phyloP scores from a whole-genome alignment of 2,797 vertebrate genomes.

The Synanceia verrucosa region DNA sequence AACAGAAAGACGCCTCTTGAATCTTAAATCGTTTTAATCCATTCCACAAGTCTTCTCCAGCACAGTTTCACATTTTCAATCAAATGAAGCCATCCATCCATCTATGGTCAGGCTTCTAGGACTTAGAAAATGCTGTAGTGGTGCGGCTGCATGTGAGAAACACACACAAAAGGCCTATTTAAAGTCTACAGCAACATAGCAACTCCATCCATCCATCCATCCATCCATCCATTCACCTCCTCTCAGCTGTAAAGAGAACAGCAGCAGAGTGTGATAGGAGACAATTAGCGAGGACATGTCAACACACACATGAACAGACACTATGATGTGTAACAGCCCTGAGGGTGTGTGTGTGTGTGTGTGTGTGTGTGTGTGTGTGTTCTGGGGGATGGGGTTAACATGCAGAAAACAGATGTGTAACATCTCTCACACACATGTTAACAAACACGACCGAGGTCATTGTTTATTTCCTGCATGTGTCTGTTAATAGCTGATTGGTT shows the following conservation, averaged over 20 bases:
- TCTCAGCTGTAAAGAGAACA: slow-evolving; percentile 52
- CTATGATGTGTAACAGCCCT: slow-evolving; percentile 46
- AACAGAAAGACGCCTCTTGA: too few relatives aligned
- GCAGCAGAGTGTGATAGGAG: slow-evolving; percentile 60
- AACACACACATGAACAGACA: slow-evolving; percentile 59
- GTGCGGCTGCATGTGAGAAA: too few relatives aligned
- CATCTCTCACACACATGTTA: slow-evolving; percentile 48
- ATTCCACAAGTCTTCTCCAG: too few relatives aligned
- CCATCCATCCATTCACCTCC: background rate
- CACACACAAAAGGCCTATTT: background rate
- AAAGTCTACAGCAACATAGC: background rate
- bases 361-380: slow-evolving; percentile 31
- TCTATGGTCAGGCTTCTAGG: too few relatives aligned
- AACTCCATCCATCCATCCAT: background rate
- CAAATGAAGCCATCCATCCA: too few relatives aligned
- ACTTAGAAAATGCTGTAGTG: too few relatives aligned
- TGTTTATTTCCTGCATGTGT: slow-evolving; percentile 1
- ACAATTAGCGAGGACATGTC: slow-evolving; percentile 70
- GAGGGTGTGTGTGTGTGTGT: slow-evolving; percentile 30
- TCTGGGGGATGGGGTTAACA: slow-evolving; percentile 19
- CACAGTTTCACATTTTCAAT: too few relatives aligned
- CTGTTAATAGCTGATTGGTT: background rate
- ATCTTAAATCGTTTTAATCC: too few relatives aligned
- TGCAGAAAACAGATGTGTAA: slow-evolving; percentile 49
- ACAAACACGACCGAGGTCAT: slow-evolving; percentile 32